A percentile compares a stretch with the other conserved stretches of the same genome.
These are phyloP conservation scores for Sinodicranocentrus sp. DNA, from an alignment of 2,888 invertebrate species.

Conservation along the genomic window DNA sequence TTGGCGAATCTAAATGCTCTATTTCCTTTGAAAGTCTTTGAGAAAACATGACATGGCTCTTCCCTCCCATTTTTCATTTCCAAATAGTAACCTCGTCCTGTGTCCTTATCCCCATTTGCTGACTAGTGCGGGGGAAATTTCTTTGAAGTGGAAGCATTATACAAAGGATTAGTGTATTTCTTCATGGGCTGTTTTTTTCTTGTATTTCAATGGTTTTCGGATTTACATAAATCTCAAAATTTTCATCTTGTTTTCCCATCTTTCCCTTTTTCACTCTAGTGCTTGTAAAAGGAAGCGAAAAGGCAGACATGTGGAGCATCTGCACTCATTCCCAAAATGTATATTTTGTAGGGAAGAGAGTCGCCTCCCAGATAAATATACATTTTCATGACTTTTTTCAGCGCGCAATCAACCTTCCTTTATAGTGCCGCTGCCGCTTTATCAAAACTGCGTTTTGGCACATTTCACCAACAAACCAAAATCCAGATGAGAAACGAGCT, in stretches of 20 bases:
- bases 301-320: slow-evolving; percentile 20
- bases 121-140: slow-evolving; percentile 22
- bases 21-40: no score
- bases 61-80: no score
- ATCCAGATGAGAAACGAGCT: no score
- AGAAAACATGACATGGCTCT: no score
- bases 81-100: no score
- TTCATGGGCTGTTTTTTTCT: slow-evolving; percentile 34
- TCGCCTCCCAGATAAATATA: neutral
- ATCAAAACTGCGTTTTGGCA: no score
- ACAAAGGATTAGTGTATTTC: slow-evolving; percentile 49
- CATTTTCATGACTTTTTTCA: neutral
- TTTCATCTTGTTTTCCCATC: slow-evolving; percentile 24
- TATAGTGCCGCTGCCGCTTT: no score
- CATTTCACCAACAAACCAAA: no score
- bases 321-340: slow-evolving; percentile 51
- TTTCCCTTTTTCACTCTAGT: neutral
- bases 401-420: no score
- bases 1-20: no score
- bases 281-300: neutral
- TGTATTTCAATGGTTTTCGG: slow-evolving; percentile 54
- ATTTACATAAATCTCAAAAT: slow-evolving; percentile 63
- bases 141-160: slow-evolving; percentile 45
- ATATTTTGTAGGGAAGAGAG: no score
- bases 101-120: no score